phyloP scores from a whole-genome alignment of 1,140 invertebrate species.

The Battus philenor region DNA sequence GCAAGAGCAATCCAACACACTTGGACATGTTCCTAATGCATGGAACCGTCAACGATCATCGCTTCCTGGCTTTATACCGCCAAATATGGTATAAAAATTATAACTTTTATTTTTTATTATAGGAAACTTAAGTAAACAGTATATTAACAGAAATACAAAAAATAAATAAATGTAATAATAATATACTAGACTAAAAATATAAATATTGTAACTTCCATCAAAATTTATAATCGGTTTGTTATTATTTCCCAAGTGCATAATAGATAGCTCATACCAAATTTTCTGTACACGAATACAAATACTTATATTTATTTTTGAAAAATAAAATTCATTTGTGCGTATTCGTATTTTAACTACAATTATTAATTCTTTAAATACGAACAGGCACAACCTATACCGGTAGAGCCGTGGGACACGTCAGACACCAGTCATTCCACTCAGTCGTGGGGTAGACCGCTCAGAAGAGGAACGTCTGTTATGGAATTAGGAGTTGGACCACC shows the following conservation, averaged over 20 bases:
- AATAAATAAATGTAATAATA: no score
- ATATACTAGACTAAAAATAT: no score
- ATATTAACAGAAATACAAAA: no score
- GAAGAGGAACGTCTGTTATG: conserved; percentile 55
- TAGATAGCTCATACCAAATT: no score
- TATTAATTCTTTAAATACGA: background rate
- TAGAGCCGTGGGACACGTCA: conserved; percentile 41
- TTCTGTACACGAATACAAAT: no score
- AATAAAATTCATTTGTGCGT: no score
- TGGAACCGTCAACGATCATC: conserved; percentile 47
- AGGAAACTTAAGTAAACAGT: no score
- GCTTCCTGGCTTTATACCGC: conserved; percentile 40
- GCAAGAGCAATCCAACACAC: conserved; percentile 36
- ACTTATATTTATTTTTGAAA: no score
- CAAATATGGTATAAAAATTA: conserved; percentile 42
- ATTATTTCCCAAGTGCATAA: no score
- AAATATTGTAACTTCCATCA: no score
- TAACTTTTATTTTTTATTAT: no score
- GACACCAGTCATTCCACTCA: conserved; percentile 27
- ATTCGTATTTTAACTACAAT: background rate
- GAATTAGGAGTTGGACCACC: conserved; percentile 73
- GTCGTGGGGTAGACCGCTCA: conserved; percentile 47
- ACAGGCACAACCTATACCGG: conserved; percentile 21
- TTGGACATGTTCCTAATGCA: conserved; percentile 38
- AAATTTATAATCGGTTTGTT: no score